Evolutionary conservation across 23 tunicate genomes (phyloP), one percentile per base, ranked within the genome.

Genomic region (Ascidia mentula): DNA sequence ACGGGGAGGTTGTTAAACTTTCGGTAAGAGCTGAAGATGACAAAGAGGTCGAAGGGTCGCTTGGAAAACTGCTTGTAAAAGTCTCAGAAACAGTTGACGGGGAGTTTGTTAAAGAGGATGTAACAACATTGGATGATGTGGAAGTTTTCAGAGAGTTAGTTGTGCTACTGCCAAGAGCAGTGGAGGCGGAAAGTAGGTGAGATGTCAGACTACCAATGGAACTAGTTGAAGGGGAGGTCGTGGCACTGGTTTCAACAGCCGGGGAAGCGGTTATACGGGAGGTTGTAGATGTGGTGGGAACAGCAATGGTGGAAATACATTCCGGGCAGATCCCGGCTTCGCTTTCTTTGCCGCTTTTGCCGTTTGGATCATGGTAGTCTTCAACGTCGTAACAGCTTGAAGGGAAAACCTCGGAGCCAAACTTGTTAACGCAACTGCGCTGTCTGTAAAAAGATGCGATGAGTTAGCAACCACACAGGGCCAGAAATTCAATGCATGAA

Each of bases 381-480:
- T 85, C 89, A 18, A 85, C 89, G 59, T 71, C 76, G 46, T 77
- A 77, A 37, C 89, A 85, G 40, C 34, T 22, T 18, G 33, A n/a
- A 22, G 89, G 81, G 33, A 37, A 59, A n/a, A 78, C 82, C 15
- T 42, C 79, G 35, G 45, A 18, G 6, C 76, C 73, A 37, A 24
- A 13, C 33, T 69, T 45, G 45, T 71, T 69, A 26, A 84, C 61
- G 36, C 88, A 84, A 12, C 36, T 45, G 30, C 88, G 88, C 2
- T 37, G 36, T 72, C 88, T 81, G 83, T 8, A 2, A 69, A 2
- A 5, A 75, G n/a, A n/a, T n/a, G n/a, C n/a, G n/a, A n/a, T n/a
- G n/a, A n/a, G n/a, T n/a, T n/a, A n/a, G n/a, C n/a, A n/a, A n/a
- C n/a, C n/a, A n/a, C n/a, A n/a, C n/a, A n/a, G n/a, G n/a, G n/a